phyloP scores from a whole-genome alignment of 2,888 invertebrate species.

The Autographa pulchrina region DNA sequence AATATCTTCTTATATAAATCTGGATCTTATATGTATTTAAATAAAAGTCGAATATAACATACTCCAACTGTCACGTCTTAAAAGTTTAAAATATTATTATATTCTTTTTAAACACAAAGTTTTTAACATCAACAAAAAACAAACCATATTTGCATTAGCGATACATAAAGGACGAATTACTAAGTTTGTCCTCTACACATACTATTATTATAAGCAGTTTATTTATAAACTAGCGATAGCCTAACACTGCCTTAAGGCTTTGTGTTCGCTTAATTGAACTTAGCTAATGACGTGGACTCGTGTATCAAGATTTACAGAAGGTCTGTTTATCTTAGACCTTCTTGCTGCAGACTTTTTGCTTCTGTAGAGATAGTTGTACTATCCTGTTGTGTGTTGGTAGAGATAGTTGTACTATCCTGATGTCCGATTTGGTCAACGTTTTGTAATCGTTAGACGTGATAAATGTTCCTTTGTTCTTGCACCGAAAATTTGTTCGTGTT shows the following conservation, averaged over 20 bases:
- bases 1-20: too few relatives aligned
- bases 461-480: background rate
- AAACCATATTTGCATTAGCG: background rate
- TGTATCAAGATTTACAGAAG: constrained; percentile 56
- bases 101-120: background rate
- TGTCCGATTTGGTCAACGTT: background rate
- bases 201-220: background rate
- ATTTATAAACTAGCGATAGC: background rate
- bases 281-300: constrained; percentile 59
- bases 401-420: too few relatives aligned
- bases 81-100: too few relatives aligned
- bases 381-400: background rate
- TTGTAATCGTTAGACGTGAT: background rate
- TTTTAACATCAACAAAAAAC: background rate
- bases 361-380: background rate
- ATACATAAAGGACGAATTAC: background rate
- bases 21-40: too few relatives aligned
- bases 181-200: background rate
- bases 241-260: constrained; percentile 4
- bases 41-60: too few relatives aligned
- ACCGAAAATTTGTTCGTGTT: background rate
- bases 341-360: background rate
- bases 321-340: constrained; percentile 11
- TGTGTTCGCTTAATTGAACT: constrained; percentile 61
- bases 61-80: background rate